These are phyloP conservation scores for Aegotheles bennettii DNA, from an alignment of 2,113 vertebrate species.

Conservation along the genomic window DNA sequence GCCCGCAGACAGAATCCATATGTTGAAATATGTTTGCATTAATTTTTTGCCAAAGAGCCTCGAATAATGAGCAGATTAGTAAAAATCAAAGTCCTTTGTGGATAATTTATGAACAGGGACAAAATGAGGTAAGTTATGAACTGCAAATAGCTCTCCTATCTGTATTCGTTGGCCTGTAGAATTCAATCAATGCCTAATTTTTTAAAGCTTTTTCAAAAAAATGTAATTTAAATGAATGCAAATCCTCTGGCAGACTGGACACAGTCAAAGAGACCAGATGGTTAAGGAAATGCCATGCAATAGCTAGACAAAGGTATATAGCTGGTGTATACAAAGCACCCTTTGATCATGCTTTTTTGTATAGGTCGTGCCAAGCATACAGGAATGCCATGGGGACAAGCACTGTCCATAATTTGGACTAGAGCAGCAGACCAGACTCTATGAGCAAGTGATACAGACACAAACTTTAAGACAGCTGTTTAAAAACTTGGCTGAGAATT, in stretches of 20 bases:
- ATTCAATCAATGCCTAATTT: neutral
- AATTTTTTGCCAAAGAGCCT: neutral
- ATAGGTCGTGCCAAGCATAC: neutral
- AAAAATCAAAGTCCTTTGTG: constrained; percentile 35
- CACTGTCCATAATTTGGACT: neutral
- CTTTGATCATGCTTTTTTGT: neutral
- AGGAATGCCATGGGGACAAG: neutral
- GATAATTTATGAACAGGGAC: constrained; percentile 33
- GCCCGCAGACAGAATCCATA: neutral
- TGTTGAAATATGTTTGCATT: constrained; percentile 5
- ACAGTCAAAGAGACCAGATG: neutral
- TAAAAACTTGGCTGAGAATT: constrained; percentile 11
- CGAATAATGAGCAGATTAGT: constrained; percentile 50
- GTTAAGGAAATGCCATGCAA: neutral
- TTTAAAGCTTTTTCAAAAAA: neutral
- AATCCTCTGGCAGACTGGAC: neutral
- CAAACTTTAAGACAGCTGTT: neutral
- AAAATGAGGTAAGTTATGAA: neutral
- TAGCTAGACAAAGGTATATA: neutral
- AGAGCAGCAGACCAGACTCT: neutral
- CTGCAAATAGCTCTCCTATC: neutral
- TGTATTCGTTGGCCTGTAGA: neutral
- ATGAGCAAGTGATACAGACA: neutral
- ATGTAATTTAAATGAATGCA: neutral
- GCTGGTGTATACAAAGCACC: neutral